Base-by-base conservation (phyloP, 2,797 vertebrate species). In the Artibeus lituratus region DNA sequence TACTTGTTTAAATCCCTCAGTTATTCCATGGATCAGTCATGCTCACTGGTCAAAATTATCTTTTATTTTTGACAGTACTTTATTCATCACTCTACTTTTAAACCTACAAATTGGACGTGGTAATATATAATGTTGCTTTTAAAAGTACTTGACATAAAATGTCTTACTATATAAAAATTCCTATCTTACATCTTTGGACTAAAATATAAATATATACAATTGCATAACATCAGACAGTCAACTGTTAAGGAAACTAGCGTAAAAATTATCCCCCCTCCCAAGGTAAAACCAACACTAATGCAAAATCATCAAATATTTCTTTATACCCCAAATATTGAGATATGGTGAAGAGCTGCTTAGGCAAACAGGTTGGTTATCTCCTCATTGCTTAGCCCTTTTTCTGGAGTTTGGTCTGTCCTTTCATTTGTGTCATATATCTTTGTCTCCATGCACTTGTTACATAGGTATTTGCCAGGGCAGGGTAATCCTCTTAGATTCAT, bases 151-250 rank as follows among this genome's bases (percentile, higher is more conserved):
- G 78, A 82, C 32, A 39, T 72, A 70, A 65, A 53, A 87, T 74
- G 18, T 55, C 62, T 49, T 67, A 47, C 49, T 67, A 53, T 29
- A 87, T 76, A 65, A 91, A 92, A 88, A 95, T 77, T 81, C 7
- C n/a, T 91, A 32, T 85, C 90, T 94, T 80, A 29, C 76, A 19
- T 93, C 8, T 90, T 89, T 39, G 18, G 22, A 24, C 21, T 94
- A 67, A 96, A 92, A 94, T 57, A 59, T 86, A 95, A 92, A 89
- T 90, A 73, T 51, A 81, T 78, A 12, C 11, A 42, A 74, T 72
- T 42, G 35, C 5, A 26, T 9, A 69, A 32, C 1, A 16, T 72
- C 84, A 86, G 62, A 62, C 26, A 94, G 21, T 84, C 7, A 76
- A 6, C 15, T 69, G 29, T 47, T 92, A 82, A 86, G 42, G 44